Evolutionary conservation across 2,797 vertebrate species (phyloP).

Genomic region (Rallus crepitans): DNA sequence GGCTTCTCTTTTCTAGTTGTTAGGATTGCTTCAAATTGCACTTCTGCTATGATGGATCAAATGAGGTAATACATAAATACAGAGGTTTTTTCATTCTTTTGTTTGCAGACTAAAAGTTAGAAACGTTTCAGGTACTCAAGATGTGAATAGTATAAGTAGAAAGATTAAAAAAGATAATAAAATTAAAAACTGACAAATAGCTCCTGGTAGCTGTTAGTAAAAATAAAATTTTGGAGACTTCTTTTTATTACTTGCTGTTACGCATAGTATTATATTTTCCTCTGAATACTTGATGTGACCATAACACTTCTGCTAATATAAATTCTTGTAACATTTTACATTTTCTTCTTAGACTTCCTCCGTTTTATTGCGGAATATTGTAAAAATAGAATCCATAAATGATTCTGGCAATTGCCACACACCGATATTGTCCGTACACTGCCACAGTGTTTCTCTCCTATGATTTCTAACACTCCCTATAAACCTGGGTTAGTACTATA

Average conservation of each 20-base stretch:
- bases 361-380: not conserved
- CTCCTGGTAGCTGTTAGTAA: not conserved
- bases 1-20: not conserved
- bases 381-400: slow-evolving; percentile 15
- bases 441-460: not conserved
- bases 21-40: not conserved
- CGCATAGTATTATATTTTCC: not conserved
- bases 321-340: not conserved
- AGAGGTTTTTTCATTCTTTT: not conserved
- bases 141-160: not conserved
- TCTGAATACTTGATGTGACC: not conserved
- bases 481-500: not conserved
- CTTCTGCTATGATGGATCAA: not conserved
- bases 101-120: not conserved
- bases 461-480: not conserved
- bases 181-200: not conserved
- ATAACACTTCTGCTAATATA: not conserved
- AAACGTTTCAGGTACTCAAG: not conserved
- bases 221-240: not conserved
- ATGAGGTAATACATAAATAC: not conserved
- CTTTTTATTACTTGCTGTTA: not conserved
- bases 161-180: not conserved
- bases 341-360: not conserved
- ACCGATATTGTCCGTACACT: not conserved
- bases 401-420: not conserved